Evolutionary conservation across 2,113 vertebrate genomes (phyloP).

Genomic region (Triplophysa tibetana): DNA sequence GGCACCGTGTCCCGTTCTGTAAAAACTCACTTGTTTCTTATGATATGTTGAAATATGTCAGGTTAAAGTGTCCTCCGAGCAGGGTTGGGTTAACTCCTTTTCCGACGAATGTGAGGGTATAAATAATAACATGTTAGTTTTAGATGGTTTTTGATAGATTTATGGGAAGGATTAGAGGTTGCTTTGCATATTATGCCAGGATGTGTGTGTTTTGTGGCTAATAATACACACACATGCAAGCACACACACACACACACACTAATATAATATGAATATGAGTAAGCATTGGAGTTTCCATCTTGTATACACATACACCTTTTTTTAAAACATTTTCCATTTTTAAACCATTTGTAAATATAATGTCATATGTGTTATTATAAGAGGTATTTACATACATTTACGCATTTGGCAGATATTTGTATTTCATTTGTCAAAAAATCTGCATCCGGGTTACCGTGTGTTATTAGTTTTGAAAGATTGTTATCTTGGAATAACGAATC

Average conservation of each 20-base stretch:
- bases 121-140: not conserved
- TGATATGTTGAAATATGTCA: not conserved
- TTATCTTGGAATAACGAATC: no score
- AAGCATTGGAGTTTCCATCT: conserved; percentile 2
- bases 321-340: conserved; percentile 9
- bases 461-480: no score
- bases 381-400: no score
- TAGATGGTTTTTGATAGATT: not conserved
- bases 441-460: no score
- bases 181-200: conserved; percentile 6
- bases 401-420: no score
- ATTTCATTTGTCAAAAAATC: no score
- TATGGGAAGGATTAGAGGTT: conserved; percentile 13
- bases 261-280: not conserved
- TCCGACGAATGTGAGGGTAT: not conserved
- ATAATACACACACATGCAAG: not conserved
- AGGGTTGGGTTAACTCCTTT: no score
- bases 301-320: not conserved
- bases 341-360: not conserved
- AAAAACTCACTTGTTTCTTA: not conserved
- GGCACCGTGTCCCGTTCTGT: not conserved
- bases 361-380: no score
- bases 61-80: no score
- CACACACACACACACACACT: not conserved
- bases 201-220: conserved; percentile 21